Percentiles rank a stretch among this genome's conserved stretches.
Evolutionary conservation across 1,140 invertebrate species (phyloP).

Genomic region (Scylla paramamosain): DNA sequence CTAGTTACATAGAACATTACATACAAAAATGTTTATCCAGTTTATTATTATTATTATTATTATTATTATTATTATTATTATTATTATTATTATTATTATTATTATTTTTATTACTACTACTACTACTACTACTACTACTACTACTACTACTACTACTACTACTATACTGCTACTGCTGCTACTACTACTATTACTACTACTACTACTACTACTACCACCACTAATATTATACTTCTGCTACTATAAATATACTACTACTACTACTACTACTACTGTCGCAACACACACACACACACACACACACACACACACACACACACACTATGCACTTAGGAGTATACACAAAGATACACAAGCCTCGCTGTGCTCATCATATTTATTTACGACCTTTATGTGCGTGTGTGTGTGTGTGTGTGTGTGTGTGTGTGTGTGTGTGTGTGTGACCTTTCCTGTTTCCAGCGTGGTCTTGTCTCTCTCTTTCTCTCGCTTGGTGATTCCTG

Average conservation of each 20-base stretch:
- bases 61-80: too few species aligned
- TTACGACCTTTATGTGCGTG: too few species aligned
- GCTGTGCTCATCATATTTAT: too few species aligned
- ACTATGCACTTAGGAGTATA: background rate
- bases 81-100: too few species aligned
- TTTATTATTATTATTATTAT: too few species aligned
- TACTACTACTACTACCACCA: background rate
- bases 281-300: slow-evolving; percentile 21
- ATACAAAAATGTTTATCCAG: too few species aligned
- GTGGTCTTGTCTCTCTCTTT: background rate
- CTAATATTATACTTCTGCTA: background rate
- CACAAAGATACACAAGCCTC: background rate
- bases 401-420: too few species aligned
- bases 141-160: slow-evolving; percentile 37
- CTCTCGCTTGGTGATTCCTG: background rate
- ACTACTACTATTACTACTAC: too few species aligned
- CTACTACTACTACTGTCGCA: background rate
- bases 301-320: slow-evolving; percentile 22
- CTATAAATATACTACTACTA: slow-evolving; percentile 29
- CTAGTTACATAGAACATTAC: too few species aligned
- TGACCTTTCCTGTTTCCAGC: background rate
- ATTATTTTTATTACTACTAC: background rate
- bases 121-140: slow-evolving; percentile 37
- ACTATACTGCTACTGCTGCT: slow-evolving; percentile 44
- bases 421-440: too few species aligned